Conservation (phyloP, 2,797 vertebrate genomes). For the Taenioides sp. region DNA sequence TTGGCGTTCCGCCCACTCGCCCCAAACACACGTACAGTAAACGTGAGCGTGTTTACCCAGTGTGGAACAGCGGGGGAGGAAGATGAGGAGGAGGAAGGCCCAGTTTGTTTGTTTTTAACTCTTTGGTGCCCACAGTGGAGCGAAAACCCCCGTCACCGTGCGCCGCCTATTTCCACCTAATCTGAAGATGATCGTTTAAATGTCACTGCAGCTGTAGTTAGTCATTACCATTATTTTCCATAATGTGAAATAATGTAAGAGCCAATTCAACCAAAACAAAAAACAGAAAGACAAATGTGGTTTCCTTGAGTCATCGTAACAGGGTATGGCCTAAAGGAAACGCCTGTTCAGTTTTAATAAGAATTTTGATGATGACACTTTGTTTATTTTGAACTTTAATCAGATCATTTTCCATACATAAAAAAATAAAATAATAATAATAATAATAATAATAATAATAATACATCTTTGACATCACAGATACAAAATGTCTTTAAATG, state of each 20-base stretch:
- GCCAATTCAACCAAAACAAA: not conserved
- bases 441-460: too few relatives aligned
- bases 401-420: too few relatives aligned
- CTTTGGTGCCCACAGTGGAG: conserved; percentile 70
- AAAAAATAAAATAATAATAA: too few relatives aligned
- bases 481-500: too few relatives aligned
- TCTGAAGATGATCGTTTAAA: conserved; percentile 27
- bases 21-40: conserved; percentile 39
- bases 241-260: not conserved
- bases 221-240: not conserved
- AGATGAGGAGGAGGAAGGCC: conserved; percentile 64
- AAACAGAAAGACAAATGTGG: not conserved
- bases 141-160: conserved; percentile 30
- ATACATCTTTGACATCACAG: too few relatives aligned
- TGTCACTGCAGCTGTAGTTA: not conserved
- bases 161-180: conserved; percentile 13
- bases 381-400: too few relatives aligned
- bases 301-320: not conserved
- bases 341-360: too few relatives aligned
- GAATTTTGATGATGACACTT: too few relatives aligned
- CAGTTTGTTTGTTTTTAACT: conserved; percentile 67
- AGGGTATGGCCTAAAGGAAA: too few relatives aligned
- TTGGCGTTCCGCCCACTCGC: conserved; percentile 45
- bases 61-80: conserved; percentile 73
- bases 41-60: conserved; percentile 32